Evolutionary conservation across 1,140 invertebrate species (phyloP).

Genomic region (Drosophila setifemur): DNA sequence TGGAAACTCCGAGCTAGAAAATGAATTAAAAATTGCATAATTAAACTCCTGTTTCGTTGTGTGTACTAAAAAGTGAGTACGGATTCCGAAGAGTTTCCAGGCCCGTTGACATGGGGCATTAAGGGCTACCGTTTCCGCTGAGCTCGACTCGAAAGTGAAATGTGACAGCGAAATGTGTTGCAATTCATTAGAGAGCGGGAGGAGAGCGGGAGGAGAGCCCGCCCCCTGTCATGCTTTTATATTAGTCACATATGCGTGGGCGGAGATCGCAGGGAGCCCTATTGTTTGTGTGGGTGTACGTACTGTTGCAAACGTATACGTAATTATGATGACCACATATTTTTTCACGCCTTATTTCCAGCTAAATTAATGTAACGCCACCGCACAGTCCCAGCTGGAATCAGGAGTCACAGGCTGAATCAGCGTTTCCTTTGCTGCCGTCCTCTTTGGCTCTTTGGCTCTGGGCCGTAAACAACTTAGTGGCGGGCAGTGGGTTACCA

Average conservation of each 20-base stretch:
- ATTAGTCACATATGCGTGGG: slow-evolving; percentile 25
- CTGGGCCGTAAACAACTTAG: slow-evolving; percentile 40
- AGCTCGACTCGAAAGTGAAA: slow-evolving; percentile 50
- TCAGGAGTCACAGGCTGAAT: slow-evolving; percentile 15
- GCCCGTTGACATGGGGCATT: slow-evolving; percentile 39
- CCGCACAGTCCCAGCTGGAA: slow-evolving; percentile 6
- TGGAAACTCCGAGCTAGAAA: too few species aligned
- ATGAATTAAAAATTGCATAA: too few species aligned
- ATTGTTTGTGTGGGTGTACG: background rate
- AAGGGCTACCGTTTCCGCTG: slow-evolving; percentile 44
- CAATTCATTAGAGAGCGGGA: slow-evolving; percentile 69
- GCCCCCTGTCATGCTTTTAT: slow-evolving; percentile 17
- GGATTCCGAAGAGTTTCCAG: slow-evolving; percentile 7
- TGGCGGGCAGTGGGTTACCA: slow-evolving; percentile 39
- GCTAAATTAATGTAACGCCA: slow-evolving; percentile 41
- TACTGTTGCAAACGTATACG: too few species aligned
- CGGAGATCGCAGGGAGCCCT: background rate
- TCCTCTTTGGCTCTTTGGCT: too few species aligned
- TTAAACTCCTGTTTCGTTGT: too few species aligned
- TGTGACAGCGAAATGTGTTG: slow-evolving; percentile 61
- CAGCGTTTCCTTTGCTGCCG: slow-evolving; percentile 32
- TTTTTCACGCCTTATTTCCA: slow-evolving; percentile 53
- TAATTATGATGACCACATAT: slow-evolving; percentile 70
- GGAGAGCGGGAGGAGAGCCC: background rate
- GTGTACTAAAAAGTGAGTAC: background rate